Base-by-base conservation (phyloP, 2,113 vertebrate species). In the Phalacrocorax carbo region DNA sequence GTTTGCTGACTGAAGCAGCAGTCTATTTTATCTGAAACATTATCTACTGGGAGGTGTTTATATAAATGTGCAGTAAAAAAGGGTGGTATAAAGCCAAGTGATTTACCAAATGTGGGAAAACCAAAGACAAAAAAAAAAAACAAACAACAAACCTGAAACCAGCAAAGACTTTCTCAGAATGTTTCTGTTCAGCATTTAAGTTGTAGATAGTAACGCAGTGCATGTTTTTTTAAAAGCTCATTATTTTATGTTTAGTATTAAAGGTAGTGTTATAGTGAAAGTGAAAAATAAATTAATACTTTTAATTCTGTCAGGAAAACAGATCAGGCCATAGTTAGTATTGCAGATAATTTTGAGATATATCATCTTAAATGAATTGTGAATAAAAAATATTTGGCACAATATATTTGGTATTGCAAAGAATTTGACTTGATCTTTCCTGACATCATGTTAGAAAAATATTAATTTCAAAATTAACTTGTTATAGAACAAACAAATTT, bases 1-100 rank as follows among this genome's bases (percentile, higher is more conserved):
- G 58, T 95, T 93, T 86, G 92, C 96, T 96, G 90, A 95, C 71
- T 92, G 17, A 48, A 93, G 78, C 85, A 96, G 54, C 49, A 82
- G 46, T 46, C 9, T 85, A 0, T 95, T 95, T 96, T 30, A 80
- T 87, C 70, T 88, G 40, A 77, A 93, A 62, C n/a, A 70, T 95
- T 77, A n/a, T 97, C 95, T 96, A 29, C 78, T 79, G 9, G 21
- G 20, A 82, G 27, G 7, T 76, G 36, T 88, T 96, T 94, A 51
- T 61, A 69, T 65, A 82, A 96, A 91, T 54, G 62, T 12, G 42
- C 54, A 69, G 27, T 76, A 12, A 60, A 92, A 71, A 64, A 38
- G 7, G 9, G 5, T 46, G 10, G 10, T 49, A 34, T 68, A 68
- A 79, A 87, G 14, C 42, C 16, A 71, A 64, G 17, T 46, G 27